These are phyloP conservation scores for Physocephala rufipes DNA, from an alignment of 2,888 invertebrate species.

Conservation along the genomic window DNA sequence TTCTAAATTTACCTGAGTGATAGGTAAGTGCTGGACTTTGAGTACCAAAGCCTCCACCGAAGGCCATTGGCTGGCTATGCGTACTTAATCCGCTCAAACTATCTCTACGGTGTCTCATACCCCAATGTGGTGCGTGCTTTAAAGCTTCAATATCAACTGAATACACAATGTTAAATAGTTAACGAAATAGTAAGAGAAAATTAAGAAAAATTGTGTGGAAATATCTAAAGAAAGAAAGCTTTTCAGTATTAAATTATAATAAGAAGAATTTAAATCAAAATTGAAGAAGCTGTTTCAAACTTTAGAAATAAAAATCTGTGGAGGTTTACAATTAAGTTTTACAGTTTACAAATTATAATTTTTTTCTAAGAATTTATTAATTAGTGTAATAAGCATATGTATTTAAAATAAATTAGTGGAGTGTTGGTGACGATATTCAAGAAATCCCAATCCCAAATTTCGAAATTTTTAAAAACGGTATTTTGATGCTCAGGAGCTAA, in stretches of 20 bases:
- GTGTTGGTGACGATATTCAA: too few relatives aligned
- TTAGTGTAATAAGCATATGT: too few relatives aligned
- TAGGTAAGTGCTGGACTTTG: constrained; percentile 67
- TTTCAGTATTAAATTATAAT: constrained; percentile 38
- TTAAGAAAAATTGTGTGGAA: constrained; percentile 35
- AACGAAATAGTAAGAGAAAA: constrained; percentile 31
- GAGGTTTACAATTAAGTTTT: too few relatives aligned
- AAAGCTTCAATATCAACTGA: constrained; percentile 71
- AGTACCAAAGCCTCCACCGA: constrained; percentile 65
- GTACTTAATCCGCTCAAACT: constrained; percentile 67
- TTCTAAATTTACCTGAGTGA: constrained; percentile 63
- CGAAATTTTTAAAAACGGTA: too few relatives aligned
- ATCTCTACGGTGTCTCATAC: constrained; percentile 68
- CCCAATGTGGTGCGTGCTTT: constrained; percentile 70
- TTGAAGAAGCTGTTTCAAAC: too few relatives aligned
- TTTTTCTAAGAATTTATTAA: too few relatives aligned
- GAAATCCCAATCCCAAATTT: too few relatives aligned
- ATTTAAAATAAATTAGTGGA: too few relatives aligned
- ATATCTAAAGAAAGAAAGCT: not conserved
- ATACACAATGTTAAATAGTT: constrained; percentile 40
- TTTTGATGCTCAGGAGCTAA: too few relatives aligned
- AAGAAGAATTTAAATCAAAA: constrained; percentile 33
- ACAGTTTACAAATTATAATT: not conserved
- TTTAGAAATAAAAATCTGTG: too few relatives aligned
- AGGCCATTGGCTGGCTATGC: constrained; percentile 64